Base-by-base conservation (phyloP, 1,140 invertebrate genomes). In the Epicauta chinensis region DNA sequence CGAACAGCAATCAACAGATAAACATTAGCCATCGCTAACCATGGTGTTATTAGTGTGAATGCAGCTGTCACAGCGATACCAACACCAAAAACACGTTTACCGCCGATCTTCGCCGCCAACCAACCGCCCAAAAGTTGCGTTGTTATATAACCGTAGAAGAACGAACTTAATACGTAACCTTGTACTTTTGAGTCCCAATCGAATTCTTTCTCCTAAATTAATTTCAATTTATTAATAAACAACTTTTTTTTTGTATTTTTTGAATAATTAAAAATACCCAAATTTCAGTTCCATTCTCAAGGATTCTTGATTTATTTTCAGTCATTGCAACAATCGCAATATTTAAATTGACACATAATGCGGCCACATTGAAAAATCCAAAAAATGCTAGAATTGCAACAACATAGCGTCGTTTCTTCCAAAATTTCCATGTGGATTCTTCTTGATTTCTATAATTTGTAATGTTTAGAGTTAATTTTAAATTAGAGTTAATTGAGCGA, bases 311-410 rank as follows among this genome's bases (percentile, higher is more conserved):
- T 16, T 77, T 67, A 32, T 80, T 79, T 54, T 83, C 78, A 0
- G 85, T 87, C 87, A 97, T 95, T 30, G 89, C 87, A 12, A 96
- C 89, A 53, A 94, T 87, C 1, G 90, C 91, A 13, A 96, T 86
- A 47, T 87, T 91, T 14, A 96, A 72, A 73, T 94, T 95, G 0
- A 91, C 91, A 16, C 93, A 75, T 53, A 94, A 72, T 10, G 89
- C 82, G 71, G 95, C 94, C 0, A 91, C 81, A 62, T 92, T 88
- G 72, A 91, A 87, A 73, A 94, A 93, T 4, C 92, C 93, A 53
- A 93, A 78, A 69, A 94, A 93, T 0, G 87, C 84, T 51, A 94
- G 63, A 0, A 87, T 62, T 0, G 84, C 83, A 6, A 94, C 82
- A 29, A 90, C 65, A 60, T 89, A 83, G 41, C 87, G 73, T 60